Conservation (phyloP, 2,888 invertebrate genomes). For the Danaus chrysippus region DNA sequence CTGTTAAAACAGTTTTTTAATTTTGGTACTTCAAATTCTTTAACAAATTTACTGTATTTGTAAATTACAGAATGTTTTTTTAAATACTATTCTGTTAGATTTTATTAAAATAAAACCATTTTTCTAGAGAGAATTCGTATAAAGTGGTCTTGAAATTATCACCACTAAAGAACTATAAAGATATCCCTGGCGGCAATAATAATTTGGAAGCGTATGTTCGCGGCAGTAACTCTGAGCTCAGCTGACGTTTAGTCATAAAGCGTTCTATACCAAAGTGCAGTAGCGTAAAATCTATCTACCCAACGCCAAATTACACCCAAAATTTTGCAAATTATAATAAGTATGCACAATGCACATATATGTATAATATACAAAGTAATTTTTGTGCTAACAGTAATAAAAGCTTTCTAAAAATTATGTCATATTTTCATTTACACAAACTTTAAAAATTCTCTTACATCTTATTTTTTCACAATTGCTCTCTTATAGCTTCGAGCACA, state of each 20-base stretch:
- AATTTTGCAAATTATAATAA: not conserved
- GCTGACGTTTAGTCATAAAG: slow-evolving; percentile 15
- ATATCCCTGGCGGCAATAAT: slow-evolving; percentile 1
- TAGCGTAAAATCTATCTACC: not conserved
- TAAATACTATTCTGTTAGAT: too few species aligned
- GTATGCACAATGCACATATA: not conserved
- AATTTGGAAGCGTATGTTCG: not conserved
- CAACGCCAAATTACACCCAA: not conserved
- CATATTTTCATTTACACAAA: too few species aligned
- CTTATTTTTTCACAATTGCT: too few species aligned
- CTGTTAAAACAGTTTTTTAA: too few species aligned
- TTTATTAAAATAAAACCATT: too few species aligned
- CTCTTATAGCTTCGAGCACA: not conserved
- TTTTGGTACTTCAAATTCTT: too few species aligned
- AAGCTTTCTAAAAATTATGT: too few species aligned
- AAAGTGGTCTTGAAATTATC: not conserved
- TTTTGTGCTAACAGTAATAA: too few species aligned
- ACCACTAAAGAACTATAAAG: not conserved
- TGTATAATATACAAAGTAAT: not conserved
- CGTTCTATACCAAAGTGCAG: not conserved
- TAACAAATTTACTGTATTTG: too few species aligned
- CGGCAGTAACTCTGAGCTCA: slow-evolving; percentile 22
- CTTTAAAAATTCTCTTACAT: too few species aligned
- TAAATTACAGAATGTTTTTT: too few species aligned
- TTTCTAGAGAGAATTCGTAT: not conserved